A percentile compares a stretch with the other conserved stretches of the same genome.
phyloP scores from a whole-genome alignment of 2,888 invertebrate genomes.

The Ormyrus rosae region DNA sequence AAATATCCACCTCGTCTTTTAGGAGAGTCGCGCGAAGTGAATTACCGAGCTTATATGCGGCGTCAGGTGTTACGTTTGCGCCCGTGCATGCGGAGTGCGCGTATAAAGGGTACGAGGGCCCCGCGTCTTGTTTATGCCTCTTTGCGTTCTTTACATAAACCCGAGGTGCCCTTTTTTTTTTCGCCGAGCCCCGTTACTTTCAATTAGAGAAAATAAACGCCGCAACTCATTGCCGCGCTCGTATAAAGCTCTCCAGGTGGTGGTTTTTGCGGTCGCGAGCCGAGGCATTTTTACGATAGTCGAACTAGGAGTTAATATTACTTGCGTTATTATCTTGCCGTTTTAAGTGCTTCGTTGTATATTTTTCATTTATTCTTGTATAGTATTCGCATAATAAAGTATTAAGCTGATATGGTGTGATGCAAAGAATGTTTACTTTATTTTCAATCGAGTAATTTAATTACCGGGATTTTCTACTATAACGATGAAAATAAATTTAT shows the following conservation, averaged over 20 bases:
- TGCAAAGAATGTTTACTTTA: no score
- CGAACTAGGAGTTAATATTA: no score
- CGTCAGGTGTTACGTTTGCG: constrained; percentile 15
- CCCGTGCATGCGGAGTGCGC: background rate
- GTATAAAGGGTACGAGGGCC: constrained; percentile 13
- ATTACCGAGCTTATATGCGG: constrained; percentile 3
- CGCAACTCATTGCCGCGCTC: no score
- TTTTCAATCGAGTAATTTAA: no score
- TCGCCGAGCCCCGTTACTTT: constrained; percentile 15
- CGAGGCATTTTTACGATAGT: background rate
- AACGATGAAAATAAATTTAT: no score
- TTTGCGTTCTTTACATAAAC: constrained; percentile 5
- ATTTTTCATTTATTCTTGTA: no score
- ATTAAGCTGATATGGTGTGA: no score
- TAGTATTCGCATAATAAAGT: no score
- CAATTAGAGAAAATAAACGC: constrained; percentile 29
- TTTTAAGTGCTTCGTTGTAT: no score
- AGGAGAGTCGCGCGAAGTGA: constrained; percentile 10
- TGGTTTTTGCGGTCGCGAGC: constrained; percentile 1
- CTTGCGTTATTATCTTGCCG: no score
- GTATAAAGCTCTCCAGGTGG: background rate
- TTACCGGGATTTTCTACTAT: no score
- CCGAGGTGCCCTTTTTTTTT: background rate
- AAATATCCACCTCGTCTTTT: constrained; percentile 20
- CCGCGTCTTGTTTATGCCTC: constrained; percentile 13